Conservation (phyloP, 2,888 invertebrate species). For the Orthosia cruda region DNA sequence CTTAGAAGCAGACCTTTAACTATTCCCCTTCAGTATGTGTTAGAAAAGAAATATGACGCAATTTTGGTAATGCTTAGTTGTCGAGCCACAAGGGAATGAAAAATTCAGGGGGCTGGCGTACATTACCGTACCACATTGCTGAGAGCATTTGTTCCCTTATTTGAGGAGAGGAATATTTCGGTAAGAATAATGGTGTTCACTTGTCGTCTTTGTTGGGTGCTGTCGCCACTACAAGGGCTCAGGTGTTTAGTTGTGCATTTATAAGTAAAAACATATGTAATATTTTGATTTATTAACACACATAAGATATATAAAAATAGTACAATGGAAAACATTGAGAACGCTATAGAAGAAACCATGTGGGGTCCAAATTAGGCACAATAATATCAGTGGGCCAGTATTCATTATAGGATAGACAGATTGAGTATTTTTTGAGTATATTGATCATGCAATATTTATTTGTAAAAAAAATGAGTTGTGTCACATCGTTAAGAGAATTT, state of each 20-base stretch:
- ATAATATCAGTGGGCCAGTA: too few relatives aligned
- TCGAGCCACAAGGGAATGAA: constrained; percentile 91
- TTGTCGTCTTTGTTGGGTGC: constrained; percentile 67
- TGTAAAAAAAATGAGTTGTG: constrained; percentile 50
- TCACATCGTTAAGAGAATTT: constrained; percentile 88
- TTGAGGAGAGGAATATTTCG: constrained; percentile 84
- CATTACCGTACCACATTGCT: constrained; percentile 89
- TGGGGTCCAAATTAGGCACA: too few relatives aligned
- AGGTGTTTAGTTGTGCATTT: constrained; percentile 71
- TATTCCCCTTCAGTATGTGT: constrained; percentile 85
- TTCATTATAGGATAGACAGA: too few relatives aligned
- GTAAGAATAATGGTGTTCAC: constrained; percentile 77
- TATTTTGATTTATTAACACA: too few relatives aligned
- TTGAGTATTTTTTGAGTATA: too few relatives aligned
- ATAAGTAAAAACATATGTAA: constrained; percentile 41
- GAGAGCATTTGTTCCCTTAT: constrained; percentile 87
- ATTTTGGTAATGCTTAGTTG: constrained; percentile 91
- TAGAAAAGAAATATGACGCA: constrained; percentile 91
- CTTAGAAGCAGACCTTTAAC: constrained; percentile 84
- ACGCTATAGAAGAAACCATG: too few relatives aligned
- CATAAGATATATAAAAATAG: too few relatives aligned
- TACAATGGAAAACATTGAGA: too few relatives aligned
- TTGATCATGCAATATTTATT: too few relatives aligned
- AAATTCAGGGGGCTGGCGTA: constrained; percentile 90
- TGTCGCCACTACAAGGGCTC: constrained; percentile 65